phyloP scores from a whole-genome alignment of 1,140 invertebrate species.

The Heliconius melpomene region DNA sequence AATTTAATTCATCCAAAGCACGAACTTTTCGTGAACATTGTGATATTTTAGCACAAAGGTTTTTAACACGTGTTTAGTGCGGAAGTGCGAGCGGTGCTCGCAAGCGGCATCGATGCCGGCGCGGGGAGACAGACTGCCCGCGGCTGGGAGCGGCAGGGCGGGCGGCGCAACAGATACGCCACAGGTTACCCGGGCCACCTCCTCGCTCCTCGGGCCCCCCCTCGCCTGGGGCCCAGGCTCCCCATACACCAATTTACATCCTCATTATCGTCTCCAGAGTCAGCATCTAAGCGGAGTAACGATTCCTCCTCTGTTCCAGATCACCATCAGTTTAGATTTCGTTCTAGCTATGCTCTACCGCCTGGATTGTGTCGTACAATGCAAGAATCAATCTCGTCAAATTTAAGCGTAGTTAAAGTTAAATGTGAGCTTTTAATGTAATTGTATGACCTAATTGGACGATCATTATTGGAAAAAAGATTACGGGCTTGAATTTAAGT shows the following conservation, averaged over 20 bases:
- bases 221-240: constrained; percentile 45
- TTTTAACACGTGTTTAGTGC: constrained; percentile 45
- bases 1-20: constrained; percentile 12
- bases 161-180: constrained; percentile 76
- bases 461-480: not conserved
- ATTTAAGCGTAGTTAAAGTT: not conserved
- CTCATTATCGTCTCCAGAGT: constrained; percentile 68
- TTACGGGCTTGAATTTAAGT: not conserved
- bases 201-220: constrained; percentile 41
- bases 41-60: constrained; percentile 42
- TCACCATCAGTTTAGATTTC: not conserved
- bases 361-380: not conserved
- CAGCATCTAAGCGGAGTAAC: constrained; percentile 49
- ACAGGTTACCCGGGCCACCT: constrained; percentile 72
- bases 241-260: constrained; percentile 71
- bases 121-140: constrained; percentile 61
- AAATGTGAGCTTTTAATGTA: not conserved
- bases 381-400: not conserved
- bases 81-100: constrained; percentile 40
- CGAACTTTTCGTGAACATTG: constrained; percentile 31
- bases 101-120: constrained; percentile 43
- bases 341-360: not conserved
- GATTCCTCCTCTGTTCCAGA: constrained; percentile 22
- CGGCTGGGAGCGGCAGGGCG: constrained; percentile 51
- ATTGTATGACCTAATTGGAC: not conserved